These are phyloP conservation scores for Erpobdella octoculata DNA, from an alignment of 2,888 invertebrate genomes.

Conservation along the genomic window DNA sequence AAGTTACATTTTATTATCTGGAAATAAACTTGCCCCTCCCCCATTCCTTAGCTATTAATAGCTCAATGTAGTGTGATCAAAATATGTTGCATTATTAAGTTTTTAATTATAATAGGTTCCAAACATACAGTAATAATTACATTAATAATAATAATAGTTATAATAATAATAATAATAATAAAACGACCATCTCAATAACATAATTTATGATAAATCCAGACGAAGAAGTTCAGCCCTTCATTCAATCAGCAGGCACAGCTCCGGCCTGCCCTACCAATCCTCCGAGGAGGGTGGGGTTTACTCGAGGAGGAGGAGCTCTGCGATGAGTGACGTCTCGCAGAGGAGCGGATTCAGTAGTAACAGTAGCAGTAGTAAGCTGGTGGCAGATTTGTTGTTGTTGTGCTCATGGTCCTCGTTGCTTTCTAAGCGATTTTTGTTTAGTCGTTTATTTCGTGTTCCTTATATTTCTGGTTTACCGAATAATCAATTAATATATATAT, in stretches of 20 bases:
- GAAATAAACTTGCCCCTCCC: no score
- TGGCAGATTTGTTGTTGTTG: not conserved
- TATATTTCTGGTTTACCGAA: not conserved
- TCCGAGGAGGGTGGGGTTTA: constrained; percentile 18
- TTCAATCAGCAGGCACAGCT: constrained; percentile 16
- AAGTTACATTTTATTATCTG: no score
- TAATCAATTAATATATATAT: not conserved
- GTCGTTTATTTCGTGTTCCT: not conserved
- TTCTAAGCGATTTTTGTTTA: not conserved
- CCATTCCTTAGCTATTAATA: no score
- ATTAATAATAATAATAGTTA: no score
- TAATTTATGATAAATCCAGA: no score
- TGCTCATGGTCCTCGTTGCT: not conserved
- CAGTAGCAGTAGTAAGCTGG: constrained; percentile 53
- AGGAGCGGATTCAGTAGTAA: constrained; percentile 39
- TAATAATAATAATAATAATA: no score
- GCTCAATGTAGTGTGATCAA: no score
- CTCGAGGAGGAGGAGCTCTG: constrained; percentile 44
- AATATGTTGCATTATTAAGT: no score
- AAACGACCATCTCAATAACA: no score
- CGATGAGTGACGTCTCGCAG: constrained; percentile 39
- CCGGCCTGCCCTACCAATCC: constrained; percentile 6
- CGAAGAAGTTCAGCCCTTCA: constrained; percentile 17
- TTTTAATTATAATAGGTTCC: no score
- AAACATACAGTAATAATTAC: no score